Evolutionary conservation across 2,888 invertebrate genomes (phyloP).

Genomic region (Norana najaformis): DNA sequence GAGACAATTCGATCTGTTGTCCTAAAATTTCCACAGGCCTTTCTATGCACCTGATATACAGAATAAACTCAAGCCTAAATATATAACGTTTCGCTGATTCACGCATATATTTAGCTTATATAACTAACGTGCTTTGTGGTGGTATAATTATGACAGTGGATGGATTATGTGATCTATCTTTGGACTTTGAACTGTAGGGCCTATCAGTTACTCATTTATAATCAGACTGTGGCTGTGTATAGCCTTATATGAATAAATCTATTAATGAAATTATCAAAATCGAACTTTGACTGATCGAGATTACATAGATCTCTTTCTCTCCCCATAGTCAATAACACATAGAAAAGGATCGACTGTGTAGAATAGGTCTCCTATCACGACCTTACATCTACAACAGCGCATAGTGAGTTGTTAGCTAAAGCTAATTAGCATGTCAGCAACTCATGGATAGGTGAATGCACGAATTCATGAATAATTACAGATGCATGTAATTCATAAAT

Average conservation of each 20-base stretch:
- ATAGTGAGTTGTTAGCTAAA: neutral
- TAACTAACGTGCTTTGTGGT: neutral
- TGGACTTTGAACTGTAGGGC: neutral
- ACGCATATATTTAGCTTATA: neutral
- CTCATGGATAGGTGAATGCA: neutral
- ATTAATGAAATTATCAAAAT: neutral
- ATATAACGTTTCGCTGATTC: neutral
- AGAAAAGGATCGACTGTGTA: neutral
- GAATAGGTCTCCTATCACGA: too few species aligned
- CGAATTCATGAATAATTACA: neutral
- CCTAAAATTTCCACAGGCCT: neutral
- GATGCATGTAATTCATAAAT: neutral
- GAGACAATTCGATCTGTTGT: too few species aligned
- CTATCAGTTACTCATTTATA: neutral
- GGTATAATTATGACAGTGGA: neutral
- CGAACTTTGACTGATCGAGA: neutral
- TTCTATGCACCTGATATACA: neutral
- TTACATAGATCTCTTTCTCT: neutral
- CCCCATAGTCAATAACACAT: neutral
- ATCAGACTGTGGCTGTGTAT: neutral
- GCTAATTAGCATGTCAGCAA: neutral
- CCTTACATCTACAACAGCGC: neutral
- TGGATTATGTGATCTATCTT: neutral
- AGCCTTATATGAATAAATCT: neutral
- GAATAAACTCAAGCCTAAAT: neutral